These are phyloP conservation scores for Parascotia fuliginaria DNA, from an alignment of 2,888 invertebrate species.

Conservation along the genomic window DNA sequence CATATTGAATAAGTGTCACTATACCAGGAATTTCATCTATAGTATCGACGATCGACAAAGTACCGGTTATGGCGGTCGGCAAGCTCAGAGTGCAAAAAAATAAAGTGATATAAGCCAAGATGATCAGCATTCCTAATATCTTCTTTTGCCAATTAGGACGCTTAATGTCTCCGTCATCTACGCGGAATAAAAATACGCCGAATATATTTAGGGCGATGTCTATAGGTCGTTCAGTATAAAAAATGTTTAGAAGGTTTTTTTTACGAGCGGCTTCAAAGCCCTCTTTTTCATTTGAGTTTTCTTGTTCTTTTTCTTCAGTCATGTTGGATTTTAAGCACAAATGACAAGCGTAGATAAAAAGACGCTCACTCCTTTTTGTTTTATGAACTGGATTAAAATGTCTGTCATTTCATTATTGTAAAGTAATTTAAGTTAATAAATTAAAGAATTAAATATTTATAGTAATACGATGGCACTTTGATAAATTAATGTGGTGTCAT, in stretches of 20 bases:
- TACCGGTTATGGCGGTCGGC: slow-evolving; percentile 21
- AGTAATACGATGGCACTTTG: too few relatives aligned
- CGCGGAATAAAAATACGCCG: slow-evolving; percentile 58
- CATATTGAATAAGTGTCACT: slow-evolving; percentile 49
- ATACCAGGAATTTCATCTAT: slow-evolving; percentile 48
- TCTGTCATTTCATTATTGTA: neutral
- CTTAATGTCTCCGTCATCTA: slow-evolving; percentile 36
- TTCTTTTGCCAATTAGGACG: slow-evolving; percentile 48
- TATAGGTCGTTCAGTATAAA: slow-evolving; percentile 44
- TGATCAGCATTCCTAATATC: slow-evolving; percentile 33
- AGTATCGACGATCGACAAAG: slow-evolving; percentile 30
- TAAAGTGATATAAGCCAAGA: slow-evolving; percentile 25
- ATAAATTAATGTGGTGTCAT: too few relatives aligned
- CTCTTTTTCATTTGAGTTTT: slow-evolving; percentile 5
- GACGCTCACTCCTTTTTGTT: slow-evolving; percentile 9
- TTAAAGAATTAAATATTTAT: slow-evolving; percentile 9
- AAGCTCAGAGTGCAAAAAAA: slow-evolving; percentile 31
- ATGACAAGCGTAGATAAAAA: too few relatives aligned
- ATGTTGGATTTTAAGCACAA: slow-evolving; percentile 7
- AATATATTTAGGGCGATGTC: slow-evolving; percentile 50
- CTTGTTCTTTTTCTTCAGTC: slow-evolving; percentile 11
- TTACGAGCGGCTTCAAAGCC: slow-evolving; percentile 6
- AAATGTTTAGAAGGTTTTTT: slow-evolving; percentile 28
- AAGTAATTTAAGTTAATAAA: too few relatives aligned
- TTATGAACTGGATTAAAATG: slow-evolving; percentile 2